These are phyloP conservation scores for Anguilla obscura DNA, from an alignment of 2,797 vertebrate genomes.

Conservation along the genomic window DNA sequence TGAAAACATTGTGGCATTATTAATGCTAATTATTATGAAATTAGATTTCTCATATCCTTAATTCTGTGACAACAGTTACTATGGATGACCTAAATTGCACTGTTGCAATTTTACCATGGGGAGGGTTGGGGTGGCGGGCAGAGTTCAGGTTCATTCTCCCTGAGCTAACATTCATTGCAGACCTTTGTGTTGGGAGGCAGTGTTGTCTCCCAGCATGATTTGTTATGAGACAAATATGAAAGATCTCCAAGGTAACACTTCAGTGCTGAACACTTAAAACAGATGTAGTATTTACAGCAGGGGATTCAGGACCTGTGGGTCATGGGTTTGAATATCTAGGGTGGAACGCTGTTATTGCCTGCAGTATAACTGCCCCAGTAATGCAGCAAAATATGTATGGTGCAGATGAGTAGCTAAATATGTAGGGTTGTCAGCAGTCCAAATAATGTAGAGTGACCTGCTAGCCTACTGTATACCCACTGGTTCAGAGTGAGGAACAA, in stretches of 20 bases:
- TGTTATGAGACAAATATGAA: not conserved
- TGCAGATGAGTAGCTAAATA: not conserved
- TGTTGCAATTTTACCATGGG: constrained; percentile 17
- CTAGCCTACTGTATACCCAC: not conserved
- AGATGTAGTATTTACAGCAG: not conserved
- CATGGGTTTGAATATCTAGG: not conserved
- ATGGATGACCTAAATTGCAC: not conserved
- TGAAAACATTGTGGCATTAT: not conserved
- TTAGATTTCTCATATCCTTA: not conserved
- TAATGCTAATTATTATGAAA: not conserved
- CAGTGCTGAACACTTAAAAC: not conserved
- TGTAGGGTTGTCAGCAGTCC: not conserved
- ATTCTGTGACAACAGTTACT: not conserved
- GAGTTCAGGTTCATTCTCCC: not conserved
- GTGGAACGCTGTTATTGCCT: not conserved
- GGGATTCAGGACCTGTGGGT: not conserved
- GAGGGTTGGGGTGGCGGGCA: constrained; percentile 19
- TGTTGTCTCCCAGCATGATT: not conserved
- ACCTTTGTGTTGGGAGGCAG: not conserved
- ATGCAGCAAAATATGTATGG: not conserved
- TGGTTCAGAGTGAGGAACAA: not conserved
- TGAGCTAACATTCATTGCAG: not conserved
- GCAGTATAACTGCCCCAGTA: not conserved
- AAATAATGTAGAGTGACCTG: not conserved
- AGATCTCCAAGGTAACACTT: constrained; percentile 1